Percentiles rank a stretch among this genome's conserved stretches.
phyloP scores from a whole-genome alignment of 2,113 vertebrate genomes.

The Empidonax traillii region DNA sequence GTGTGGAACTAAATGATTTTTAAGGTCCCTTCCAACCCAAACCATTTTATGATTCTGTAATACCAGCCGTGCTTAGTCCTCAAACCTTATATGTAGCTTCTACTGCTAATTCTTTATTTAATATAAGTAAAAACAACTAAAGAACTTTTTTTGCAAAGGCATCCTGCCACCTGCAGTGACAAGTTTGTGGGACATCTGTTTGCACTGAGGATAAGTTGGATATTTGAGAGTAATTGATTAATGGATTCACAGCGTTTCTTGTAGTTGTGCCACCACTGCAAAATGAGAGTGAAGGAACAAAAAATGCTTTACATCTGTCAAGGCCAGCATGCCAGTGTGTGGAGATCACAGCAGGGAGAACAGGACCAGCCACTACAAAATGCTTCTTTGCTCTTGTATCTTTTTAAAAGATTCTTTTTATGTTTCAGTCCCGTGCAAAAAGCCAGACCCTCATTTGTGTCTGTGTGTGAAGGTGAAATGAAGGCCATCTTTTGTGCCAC shows the following conservation, averaged over 20 bases:
- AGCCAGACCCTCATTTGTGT: not conserved
- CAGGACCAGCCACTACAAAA: not conserved
- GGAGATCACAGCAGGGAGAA: not conserved
- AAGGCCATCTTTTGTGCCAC: not conserved
- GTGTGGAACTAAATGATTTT: not conserved
- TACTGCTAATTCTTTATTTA: not conserved
- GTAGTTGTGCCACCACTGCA: not conserved
- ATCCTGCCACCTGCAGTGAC: not conserved
- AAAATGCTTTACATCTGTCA: slow-evolving; percentile 3
- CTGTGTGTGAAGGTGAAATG: not conserved
- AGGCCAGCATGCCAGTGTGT: not conserved
- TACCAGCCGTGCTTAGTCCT: not conserved
- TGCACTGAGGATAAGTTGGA: not conserved
- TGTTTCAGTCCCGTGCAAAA: not conserved
- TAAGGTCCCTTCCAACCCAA: not conserved
- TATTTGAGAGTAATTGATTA: not conserved
- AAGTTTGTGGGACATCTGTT: not conserved
- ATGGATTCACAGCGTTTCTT: not conserved
- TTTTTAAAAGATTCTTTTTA: not conserved
- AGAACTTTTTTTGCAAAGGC: not conserved
- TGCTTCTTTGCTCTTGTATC: not conserved
- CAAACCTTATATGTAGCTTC: not conserved
- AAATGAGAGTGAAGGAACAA: not conserved
- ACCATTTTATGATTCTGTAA: not conserved
- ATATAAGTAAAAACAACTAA: not conserved